Conservation (phyloP, 2,797 vertebrate species). For the Cebuella pygmaea region DNA sequence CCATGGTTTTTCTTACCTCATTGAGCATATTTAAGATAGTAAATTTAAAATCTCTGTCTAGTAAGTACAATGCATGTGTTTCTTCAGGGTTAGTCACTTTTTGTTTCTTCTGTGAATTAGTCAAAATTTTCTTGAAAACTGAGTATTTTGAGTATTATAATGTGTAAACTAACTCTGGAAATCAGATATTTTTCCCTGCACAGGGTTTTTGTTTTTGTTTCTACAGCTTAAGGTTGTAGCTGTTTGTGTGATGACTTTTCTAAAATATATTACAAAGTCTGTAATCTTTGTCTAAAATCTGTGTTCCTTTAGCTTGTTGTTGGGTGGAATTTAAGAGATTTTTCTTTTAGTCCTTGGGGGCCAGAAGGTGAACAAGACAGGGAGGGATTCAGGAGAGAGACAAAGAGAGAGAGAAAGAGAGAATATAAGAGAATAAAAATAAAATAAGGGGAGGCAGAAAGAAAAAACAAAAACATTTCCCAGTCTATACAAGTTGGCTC, state of each 20-base stretch:
- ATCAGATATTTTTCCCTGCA: not conserved
- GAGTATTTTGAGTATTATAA: not conserved
- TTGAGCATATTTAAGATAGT: not conserved
- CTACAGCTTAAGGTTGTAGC: not conserved
- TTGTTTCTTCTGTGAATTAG: not conserved
- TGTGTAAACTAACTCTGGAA: not conserved
- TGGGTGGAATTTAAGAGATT: not conserved
- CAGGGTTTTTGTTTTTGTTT: not conserved
- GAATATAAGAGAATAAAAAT: not conserved
- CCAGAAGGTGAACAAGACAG: not conserved
- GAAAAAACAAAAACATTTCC: not conserved
- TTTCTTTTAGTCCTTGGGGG: not conserved
- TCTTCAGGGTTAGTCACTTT: not conserved
- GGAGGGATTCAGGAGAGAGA: not conserved
- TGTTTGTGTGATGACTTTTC: not conserved
- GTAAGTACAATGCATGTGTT: not conserved
- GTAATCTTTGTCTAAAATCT: not conserved
- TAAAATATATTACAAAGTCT: not conserved
- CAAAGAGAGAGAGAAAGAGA: too few relatives aligned
- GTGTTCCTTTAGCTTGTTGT: not conserved
- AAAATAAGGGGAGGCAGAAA: not conserved
- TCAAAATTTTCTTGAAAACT: not conserved
- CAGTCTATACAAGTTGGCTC: not conserved
- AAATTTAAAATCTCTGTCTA: not conserved
- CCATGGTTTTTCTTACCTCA: not conserved